Base-by-base conservation (phyloP, 2,888 invertebrate genomes). In the Aricia artaxerxes region DNA sequence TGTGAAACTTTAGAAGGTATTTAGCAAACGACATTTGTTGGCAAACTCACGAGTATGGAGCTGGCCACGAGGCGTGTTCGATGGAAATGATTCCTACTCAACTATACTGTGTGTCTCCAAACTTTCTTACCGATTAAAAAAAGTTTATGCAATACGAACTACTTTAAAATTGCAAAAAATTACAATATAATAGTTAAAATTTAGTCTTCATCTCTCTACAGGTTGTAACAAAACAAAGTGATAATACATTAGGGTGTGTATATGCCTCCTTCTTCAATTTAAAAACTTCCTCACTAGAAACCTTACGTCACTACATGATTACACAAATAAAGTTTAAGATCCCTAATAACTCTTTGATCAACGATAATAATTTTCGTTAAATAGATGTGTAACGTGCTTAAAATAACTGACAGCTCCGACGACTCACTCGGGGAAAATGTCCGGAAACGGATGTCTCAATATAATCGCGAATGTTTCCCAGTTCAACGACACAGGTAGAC, bases 391-490 rank as follows among this genome's bases (percentile, higher is more conserved):
- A 73, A 44, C 9, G 2, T 2, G 40, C 13, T 7, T 73, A 44
- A 73, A 73, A 73, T 73, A 73, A 44, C 44, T n/a, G n/a, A 13
- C 44, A 73, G 44, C 40, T 44, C n/a, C 2, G 73, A 73, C 2
- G 2, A 40, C 40, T 73, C 73, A 44, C 44, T 73, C 73, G 9
- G 2, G 44, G 73, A 44, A 73, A 73, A 73, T 73, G 24, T 11
- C 40, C 73, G 24, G 73, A 44, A 73, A 44, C 73, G 73, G 73
- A 73, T n/a, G 79, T 79, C 69, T 35, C 35, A 69, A 69, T 69
- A 38, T 69, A 69, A 69, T 69, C 11, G 69, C 35, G 69, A 69
- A 69, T 69, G 35, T 69, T 69, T 13, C 69, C 31, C 35, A 35
- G 69, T 69, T 35, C 69, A 35, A 69, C 35, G 69, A 38, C 69